These are phyloP conservation scores for Nerophis lumbriciformis DNA, from an alignment of 2,113 vertebrate genomes.

Conservation along the genomic window DNA sequence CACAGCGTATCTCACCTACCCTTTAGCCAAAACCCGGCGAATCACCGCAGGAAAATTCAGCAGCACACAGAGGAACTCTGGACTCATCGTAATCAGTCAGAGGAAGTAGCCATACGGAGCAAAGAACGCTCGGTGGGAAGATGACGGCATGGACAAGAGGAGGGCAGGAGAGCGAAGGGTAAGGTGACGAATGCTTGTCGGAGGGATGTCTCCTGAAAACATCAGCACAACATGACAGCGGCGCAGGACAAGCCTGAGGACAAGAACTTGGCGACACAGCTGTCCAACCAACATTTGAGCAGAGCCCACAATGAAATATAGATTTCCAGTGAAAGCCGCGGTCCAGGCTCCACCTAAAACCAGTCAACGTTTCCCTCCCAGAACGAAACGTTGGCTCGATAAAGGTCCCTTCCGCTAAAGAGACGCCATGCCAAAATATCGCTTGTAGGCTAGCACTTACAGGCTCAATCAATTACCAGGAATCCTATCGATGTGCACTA, in stretches of 20 bases:
- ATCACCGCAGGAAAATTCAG: constrained; percentile 49
- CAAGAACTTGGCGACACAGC: constrained; percentile 29
- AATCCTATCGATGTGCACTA: constrained; percentile 71
- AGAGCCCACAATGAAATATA: constrained; percentile 12
- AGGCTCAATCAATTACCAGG: constrained; percentile 68
- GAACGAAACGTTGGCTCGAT: constrained; percentile 31
- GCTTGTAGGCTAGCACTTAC: constrained; percentile 68
- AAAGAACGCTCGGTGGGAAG: constrained; percentile 41
- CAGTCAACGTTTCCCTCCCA: constrained; percentile 28
- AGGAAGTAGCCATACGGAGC: constrained; percentile 50
- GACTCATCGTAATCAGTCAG: constrained; percentile 49
- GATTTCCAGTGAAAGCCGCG: constrained; percentile 37
- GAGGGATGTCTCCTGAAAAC: constrained; percentile 51
- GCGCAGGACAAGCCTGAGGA: constrained; percentile 38
- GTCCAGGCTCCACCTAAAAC: constrained; percentile 39
- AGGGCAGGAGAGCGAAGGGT: constrained; percentile 43
- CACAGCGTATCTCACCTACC: constrained; percentile 42
- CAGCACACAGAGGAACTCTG: constrained; percentile 61
- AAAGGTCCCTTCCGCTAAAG: constrained; percentile 33
- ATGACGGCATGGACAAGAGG: constrained; percentile 47
- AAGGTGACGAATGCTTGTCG: constrained; percentile 24
- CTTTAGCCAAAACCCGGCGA: constrained; percentile 36
- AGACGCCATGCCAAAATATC: constrained; percentile 61
- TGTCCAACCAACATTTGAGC: constrained; percentile 22
- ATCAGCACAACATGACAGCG: constrained; percentile 46